These are phyloP conservation scores for Porites evermanni DNA, from an alignment of 92 coral and sea anemone genomes.

Conservation along the genomic window DNA sequence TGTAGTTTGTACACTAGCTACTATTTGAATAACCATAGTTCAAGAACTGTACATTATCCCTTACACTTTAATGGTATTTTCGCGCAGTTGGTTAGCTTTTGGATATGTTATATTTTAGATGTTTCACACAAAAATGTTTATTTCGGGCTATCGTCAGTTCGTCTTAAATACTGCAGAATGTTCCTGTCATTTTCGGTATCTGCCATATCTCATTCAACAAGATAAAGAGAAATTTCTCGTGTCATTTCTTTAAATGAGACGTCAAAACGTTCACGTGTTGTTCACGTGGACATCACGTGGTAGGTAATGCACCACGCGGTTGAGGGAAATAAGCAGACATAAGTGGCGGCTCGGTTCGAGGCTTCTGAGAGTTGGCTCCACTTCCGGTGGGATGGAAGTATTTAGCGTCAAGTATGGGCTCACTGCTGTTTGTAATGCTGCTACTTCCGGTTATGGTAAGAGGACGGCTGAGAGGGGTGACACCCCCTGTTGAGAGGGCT, in stretches of 20 bases:
- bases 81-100: too few relatives aligned
- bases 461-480: conserved; percentile 50
- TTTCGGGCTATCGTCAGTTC: too few relatives aligned
- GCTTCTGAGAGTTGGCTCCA: conserved; percentile 49
- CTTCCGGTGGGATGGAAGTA: conserved; percentile 79
- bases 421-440: conserved; percentile 1
- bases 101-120: too few relatives aligned
- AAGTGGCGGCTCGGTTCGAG: conserved; percentile 68
- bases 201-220: too few relatives aligned
- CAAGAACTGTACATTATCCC: too few relatives aligned
- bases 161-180: too few relatives aligned
- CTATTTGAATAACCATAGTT: too few relatives aligned
- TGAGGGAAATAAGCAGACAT: conserved; percentile 97
- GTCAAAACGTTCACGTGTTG: neutral
- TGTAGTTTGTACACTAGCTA: too few relatives aligned
- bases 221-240: too few relatives aligned
- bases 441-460: conserved; percentile 21
- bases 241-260: neutral
- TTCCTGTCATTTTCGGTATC: too few relatives aligned
- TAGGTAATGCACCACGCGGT: conserved; percentile 26
- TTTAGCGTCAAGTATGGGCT: conserved; percentile 90
- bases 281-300: conserved; percentile 21
- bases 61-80: too few relatives aligned
- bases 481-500: conserved; percentile 41
- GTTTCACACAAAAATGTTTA: too few relatives aligned